Base-by-base conservation (phyloP, 2,888 invertebrate species). In the Chrysolina oricalcia region DNA sequence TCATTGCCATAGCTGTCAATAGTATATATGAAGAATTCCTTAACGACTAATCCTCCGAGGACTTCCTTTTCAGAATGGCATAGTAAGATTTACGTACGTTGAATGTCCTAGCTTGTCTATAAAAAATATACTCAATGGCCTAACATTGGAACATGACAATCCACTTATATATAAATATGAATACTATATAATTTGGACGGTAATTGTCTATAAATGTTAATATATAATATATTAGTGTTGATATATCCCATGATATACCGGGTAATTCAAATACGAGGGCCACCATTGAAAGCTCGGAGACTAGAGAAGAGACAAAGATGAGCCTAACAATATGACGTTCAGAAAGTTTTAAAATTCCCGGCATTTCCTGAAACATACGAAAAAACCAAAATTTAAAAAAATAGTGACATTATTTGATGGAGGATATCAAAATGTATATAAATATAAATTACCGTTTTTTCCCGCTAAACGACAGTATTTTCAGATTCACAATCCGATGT, bases 141-240 rank as follows among this genome's bases (percentile, higher is more conserved):
- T 88, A 88, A 88, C 87, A 87, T 87, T 87, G 87, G 87, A 88
- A 85, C 85, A 87, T 86, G 88, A 88, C 88, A 88, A 88, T 88
- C 88, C 86, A 86, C 84, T 84, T 83, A 68, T 84, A 74, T 72
- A 79, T 66, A 53, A 50, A 74, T 70, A 78, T 56, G 74, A 66
- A 77, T 72, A 64, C 27, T 75, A 56, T 82, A 80, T 75, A 77
- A 79, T 78, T 80, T 82, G 79, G 81, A 82, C 81, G 76, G 80
- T 81, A 79, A 74, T 78, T 80, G 81, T 83, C 80, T 81, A 78
- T 83, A 79, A 80, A 81, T 81, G 81, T 82, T 81, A 81, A 74
- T 70, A 75, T 83, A 84, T 35, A 35, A 84, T 35, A 35, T 81
- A 68, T 83, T 83, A 77, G 84, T 85, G 85, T 86, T 77, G 78